Percentiles rank a stretch among this genome's conserved stretches.
Evolutionary conservation across 30 jellyfish, hydroid and myxozoan species (phyloP).

Genomic region (Clytia hemisphaerica): DNA sequence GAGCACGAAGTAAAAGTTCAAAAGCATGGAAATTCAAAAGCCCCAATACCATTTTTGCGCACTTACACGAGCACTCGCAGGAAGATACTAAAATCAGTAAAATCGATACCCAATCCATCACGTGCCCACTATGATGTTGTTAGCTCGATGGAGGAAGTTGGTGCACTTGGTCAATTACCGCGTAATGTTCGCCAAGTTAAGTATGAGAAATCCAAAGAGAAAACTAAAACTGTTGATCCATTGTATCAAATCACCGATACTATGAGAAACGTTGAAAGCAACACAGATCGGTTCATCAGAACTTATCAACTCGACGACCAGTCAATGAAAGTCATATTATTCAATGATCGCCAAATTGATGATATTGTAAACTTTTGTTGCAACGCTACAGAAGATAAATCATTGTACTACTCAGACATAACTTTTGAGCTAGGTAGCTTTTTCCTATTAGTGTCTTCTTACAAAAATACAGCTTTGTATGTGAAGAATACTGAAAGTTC

Average conservation of each 20-base stretch:
- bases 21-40: conserved; percentile 7
- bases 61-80: conserved; percentile 16
- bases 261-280: background rate
- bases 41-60: background rate
- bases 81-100: background rate
- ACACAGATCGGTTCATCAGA: background rate
- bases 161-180: conserved; percentile 15
- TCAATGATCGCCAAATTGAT: background rate
- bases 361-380: background rate
- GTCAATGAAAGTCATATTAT: background rate
- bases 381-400: background rate
- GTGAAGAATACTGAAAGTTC: background rate
- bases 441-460: background rate
- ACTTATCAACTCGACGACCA: conserved; percentile 6
- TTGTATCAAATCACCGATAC: background rate
- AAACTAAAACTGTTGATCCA: conserved; percentile 10
- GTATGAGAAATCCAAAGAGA: background rate
- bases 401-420: background rate
- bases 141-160: background rate
- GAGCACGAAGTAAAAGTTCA: background rate
- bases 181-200: conserved; percentile 10
- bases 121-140: background rate
- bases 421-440: conserved; percentile 20
- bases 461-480: conserved; percentile 9
- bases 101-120: no score